phyloP scores from a whole-genome alignment of 2,888 invertebrate genomes.

The Aproaerema taeniolella region DNA sequence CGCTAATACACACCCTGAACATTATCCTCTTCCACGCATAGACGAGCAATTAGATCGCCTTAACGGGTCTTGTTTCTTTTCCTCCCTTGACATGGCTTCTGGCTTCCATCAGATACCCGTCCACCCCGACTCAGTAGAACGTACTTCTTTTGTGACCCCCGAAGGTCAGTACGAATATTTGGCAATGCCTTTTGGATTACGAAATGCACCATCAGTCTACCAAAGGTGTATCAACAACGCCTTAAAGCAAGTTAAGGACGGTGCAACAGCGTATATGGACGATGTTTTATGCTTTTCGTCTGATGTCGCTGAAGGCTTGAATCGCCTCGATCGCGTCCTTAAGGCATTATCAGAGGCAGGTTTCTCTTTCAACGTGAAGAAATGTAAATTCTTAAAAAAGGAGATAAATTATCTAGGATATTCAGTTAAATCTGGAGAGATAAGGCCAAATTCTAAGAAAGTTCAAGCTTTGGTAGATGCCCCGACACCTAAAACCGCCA shows the following conservation, averaged over 20 bases:
- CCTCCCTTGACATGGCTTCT: conserved; percentile 3
- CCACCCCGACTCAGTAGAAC: background rate
- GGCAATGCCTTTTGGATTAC: conserved; percentile 1
- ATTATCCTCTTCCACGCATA: conserved; percentile 19
- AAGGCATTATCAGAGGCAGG: conserved; percentile 13
- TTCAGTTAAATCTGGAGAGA: conserved; percentile 10
- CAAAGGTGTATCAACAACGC: conserved; percentile 3
- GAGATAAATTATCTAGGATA: background rate
- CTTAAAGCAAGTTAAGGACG: background rate
- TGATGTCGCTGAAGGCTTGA: conserved; percentile 13
- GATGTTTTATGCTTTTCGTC: conserved; percentile 19
- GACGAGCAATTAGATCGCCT: conserved; percentile 18
- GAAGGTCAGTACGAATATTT: conserved; percentile 5
- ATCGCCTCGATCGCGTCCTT: conserved; percentile 11
- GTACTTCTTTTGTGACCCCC: conserved; percentile 2
- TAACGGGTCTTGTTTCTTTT: conserved; percentile 1
- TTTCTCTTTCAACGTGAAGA: conserved; percentile 18
- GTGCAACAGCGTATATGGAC: conserved; percentile 18
- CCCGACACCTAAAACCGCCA: conserved; percentile 19
- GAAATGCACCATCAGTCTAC: background rate
- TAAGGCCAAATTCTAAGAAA: conserved; percentile 19
- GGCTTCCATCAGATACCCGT: conserved; percentile 6
- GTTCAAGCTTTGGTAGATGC: conserved; percentile 18
- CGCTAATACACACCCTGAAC: conserved; percentile 23
- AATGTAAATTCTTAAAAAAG: conserved; percentile 13